Percentiles rank a stretch among this genome's conserved stretches.
Conservation (phyloP, 2,888 invertebrate species). For the Parthenolecanium corni region DNA sequence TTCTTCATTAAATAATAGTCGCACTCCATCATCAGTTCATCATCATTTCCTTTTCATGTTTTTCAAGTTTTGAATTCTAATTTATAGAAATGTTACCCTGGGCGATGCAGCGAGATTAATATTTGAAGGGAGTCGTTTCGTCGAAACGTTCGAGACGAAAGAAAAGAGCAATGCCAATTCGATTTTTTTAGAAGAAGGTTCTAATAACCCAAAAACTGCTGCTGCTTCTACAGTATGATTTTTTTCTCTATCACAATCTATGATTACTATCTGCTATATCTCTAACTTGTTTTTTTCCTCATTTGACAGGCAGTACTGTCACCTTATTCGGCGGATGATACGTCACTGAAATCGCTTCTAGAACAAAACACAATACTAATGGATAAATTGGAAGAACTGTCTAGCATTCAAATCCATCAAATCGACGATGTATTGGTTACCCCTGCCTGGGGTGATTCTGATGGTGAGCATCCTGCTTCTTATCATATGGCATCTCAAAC, state of each 20-base stretch:
- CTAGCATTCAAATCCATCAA: constrained; percentile 7
- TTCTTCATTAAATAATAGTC: too few species aligned
- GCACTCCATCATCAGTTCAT: background rate
- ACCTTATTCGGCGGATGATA: background rate
- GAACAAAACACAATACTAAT: constrained; percentile 6
- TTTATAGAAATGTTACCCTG: constrained; percentile 39
- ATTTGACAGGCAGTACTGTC: background rate
- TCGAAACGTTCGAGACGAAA: constrained; percentile 7
- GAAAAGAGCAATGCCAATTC: background rate
- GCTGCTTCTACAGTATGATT: too few species aligned
- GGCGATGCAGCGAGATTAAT: constrained; percentile 41
- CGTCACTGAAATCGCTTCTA: background rate
- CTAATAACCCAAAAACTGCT: too few species aligned
- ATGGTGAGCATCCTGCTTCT: background rate
- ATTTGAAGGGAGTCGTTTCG: constrained; percentile 54
- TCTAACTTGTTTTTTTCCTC: background rate
- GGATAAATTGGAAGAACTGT: constrained; percentile 6
- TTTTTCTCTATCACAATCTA: too few species aligned
- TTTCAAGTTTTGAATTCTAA: too few species aligned
- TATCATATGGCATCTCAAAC: background rate
- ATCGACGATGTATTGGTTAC: background rate
- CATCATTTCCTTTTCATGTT: too few species aligned
- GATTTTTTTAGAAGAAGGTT: background rate
- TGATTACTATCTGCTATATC: too few species aligned
- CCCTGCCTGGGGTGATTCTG: background rate